Percentiles rank a stretch among this genome's conserved stretches.
These are phyloP conservation scores for Adineta ricciae DNA, from an alignment of 2,888 invertebrate species.

Conservation along the genomic window DNA sequence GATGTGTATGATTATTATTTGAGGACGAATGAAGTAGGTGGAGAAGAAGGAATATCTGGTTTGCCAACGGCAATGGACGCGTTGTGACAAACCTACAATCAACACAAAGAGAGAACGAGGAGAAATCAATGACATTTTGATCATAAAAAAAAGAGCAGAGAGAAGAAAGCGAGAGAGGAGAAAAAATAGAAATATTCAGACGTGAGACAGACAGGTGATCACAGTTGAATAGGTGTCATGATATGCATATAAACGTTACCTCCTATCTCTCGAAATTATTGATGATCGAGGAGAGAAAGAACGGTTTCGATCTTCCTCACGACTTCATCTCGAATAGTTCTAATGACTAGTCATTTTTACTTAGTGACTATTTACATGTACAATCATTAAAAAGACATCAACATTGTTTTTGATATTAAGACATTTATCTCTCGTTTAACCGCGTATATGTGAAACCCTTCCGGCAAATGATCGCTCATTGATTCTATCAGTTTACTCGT, in stretches of 20 bases:
- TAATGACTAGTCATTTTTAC: background rate
- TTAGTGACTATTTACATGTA: background rate
- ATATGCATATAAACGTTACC: background rate
- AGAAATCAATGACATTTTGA: background rate
- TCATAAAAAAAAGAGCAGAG: too few species aligned
- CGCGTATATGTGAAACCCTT: background rate
- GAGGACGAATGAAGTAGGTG: background rate
- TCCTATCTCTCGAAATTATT: background rate
- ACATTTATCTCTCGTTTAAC: background rate
- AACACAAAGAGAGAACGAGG: background rate
- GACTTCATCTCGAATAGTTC: background rate
- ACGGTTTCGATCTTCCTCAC: background rate
- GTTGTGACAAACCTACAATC: background rate
- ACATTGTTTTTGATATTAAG: background rate
- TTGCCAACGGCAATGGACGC: background rate
- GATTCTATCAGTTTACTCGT: background rate
- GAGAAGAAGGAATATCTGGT: background rate
- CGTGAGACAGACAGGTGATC: background rate
- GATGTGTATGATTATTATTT: background rate
- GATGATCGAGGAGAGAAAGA: background rate
- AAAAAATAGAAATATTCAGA: background rate
- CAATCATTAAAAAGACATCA: background rate
- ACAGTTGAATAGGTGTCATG: background rate
- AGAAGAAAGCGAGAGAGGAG: background rate
- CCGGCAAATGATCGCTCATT: background rate